Evolutionary conservation across 2,797 vertebrate species (phyloP), one percentile per base, ranked within the genome.

Genomic region (Yasuhikotakia modesta): DNA sequence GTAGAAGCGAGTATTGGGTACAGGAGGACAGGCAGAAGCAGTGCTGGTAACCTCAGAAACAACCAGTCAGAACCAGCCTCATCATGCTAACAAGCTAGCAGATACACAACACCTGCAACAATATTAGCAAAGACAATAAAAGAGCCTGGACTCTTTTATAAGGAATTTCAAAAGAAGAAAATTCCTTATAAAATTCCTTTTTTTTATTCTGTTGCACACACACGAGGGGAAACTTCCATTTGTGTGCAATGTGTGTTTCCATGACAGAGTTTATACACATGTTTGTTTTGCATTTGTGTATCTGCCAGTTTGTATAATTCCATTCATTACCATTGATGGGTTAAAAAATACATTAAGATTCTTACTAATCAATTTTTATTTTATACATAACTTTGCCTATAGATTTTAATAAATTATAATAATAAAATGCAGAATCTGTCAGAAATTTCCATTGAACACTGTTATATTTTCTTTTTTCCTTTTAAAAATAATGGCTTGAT

Each of bases 1-100:
- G 21, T 39, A 52, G 35, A 76, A 6, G 50, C 69, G 57, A 71
- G 70, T 79, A 65, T 73, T 52, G 27, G 27, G 27, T 27, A 27
- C 27, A 4, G 27, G 27, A 45, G 32, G 57, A 67, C 39, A 70
- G 67, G 17, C 7, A 8, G 30, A 57, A 66, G 2, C 48, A 65
- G 14, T 24, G 46, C 50, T 66, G 64, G 24, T 32, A 60, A 64
- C 32, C 32, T 58, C 19, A 45, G 32, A 70, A 75, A 48, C 30
- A 32, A 76, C 58, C 76, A 75, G 66, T n/a, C 11, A n/a, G 35
- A 46, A 27, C 22, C 45, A 14, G 2, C 50, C 45, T 53, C 12
- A 53, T 77, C 58, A 27, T 17, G 27, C 27, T 13, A 46, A 21
- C 13, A 67, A 35, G 43, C 5, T 22, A 67, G 17, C 52, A 50